phyloP scores from a whole-genome alignment of 37 sponge, comb jelly and placozoan genomes.

The Cliona cf. orientalis region DNA sequence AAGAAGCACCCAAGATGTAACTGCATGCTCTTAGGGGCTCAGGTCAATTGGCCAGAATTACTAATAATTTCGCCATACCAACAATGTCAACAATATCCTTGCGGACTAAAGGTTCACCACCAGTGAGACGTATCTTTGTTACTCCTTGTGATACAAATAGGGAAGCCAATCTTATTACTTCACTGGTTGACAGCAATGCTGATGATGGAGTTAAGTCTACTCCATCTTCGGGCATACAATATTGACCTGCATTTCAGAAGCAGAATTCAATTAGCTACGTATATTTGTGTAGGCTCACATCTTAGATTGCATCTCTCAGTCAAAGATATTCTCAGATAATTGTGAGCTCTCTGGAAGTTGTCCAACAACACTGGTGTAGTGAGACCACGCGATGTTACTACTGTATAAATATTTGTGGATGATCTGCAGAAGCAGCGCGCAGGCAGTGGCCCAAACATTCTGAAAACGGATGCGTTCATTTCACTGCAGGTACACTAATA shows the following conservation, averaged over 20 bases:
- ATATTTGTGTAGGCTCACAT: constrained; percentile 67
- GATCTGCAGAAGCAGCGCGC: no score
- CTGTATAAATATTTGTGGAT: no score
- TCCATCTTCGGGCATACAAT: constrained; percentile 98
- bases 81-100: constrained; percentile 84
- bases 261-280: neutral
- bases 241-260: constrained; percentile 77
- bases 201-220: constrained; percentile 75
- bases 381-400: no score
- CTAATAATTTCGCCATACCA: no score
- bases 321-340: constrained; percentile 93
- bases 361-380: constrained; percentile 80
- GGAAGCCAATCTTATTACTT: constrained; percentile 66
- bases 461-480: no score
- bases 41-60: no score
- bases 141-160: constrained; percentile 89
- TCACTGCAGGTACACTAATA: no score
- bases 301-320: constrained; percentile 98
- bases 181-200: constrained; percentile 70
- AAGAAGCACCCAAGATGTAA: neutral
- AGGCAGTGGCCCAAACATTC: no score
- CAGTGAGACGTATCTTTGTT: constrained; percentile 93
- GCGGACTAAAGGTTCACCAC: constrained; percentile 96
- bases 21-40: neutral
- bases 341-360: constrained; percentile 78